Conservation (phyloP, 2,113 vertebrate species). For the Numenius arquata region DNA sequence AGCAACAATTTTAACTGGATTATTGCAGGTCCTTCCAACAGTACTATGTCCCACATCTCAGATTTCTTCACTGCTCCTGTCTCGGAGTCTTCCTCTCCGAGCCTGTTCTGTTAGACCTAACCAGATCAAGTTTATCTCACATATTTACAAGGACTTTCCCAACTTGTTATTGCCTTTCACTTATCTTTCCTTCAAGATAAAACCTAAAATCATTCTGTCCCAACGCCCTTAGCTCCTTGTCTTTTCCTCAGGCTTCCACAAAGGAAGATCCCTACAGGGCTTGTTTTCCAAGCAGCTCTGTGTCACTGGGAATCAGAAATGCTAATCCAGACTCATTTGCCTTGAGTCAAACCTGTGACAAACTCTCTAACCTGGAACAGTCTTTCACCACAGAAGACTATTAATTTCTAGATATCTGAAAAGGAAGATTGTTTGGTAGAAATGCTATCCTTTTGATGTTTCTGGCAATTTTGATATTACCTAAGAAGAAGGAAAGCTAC, state of each 20-base stretch:
- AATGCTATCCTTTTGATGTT: background rate
- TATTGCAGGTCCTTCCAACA: background rate
- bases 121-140: background rate
- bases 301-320: background rate
- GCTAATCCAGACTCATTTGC: background rate
- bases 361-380: background rate
- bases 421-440: background rate
- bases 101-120: background rate
- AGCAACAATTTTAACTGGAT: background rate
- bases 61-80: background rate
- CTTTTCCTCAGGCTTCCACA: background rate
- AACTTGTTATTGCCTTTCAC: background rate
- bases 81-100: background rate
- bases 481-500: background rate
- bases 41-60: background rate
- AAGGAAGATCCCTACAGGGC: background rate
- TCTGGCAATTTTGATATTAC: background rate
- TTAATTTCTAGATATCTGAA: background rate
- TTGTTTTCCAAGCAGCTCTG: background rate
- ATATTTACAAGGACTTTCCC: background rate
- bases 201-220: background rate
- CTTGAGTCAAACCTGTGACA: background rate
- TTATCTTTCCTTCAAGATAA: background rate
- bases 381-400: background rate
- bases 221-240: fast-evolving